These are phyloP conservation scores for Apistogramma diplotaenia DNA, from an alignment of 2,113 vertebrate genomes.

Conservation along the genomic window DNA sequence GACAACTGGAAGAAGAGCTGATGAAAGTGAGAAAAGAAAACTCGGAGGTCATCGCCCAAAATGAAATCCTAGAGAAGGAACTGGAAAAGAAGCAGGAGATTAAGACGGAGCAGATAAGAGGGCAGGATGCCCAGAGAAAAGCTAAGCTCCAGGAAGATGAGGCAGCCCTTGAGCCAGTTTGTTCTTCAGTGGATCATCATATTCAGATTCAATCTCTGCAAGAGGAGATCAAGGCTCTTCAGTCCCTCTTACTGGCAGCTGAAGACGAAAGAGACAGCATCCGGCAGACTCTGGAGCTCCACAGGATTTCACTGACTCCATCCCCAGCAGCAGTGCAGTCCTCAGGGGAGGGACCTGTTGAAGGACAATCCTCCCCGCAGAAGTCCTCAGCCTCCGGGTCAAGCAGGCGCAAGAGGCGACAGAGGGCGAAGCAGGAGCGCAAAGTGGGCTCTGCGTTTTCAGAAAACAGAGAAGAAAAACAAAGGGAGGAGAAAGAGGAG, in stretches of 20 bases:
- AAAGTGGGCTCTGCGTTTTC: conserved; percentile 35
- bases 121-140: conserved; percentile 19
- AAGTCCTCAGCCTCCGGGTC: conserved; percentile 32
- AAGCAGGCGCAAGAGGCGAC: conserved; percentile 79
- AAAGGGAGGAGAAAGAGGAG: conserved; percentile 61
- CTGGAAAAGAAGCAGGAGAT: conserved; percentile 37
- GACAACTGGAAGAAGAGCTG: conserved; percentile 78
- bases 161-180: conserved; percentile 21
- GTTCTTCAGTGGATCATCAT: conserved; percentile 56
- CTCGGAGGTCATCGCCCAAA: conserved; percentile 64
- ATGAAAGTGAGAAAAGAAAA: conserved; percentile 75
- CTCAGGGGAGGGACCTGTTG: conserved; percentile 55
- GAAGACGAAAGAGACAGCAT: conserved; percentile 56
- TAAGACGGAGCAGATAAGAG: conserved; percentile 17
- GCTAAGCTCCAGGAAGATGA: conserved; percentile 19
- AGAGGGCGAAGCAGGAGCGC: conserved; percentile 78
- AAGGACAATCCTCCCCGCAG: conserved; percentile 37
- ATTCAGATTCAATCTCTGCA: conserved; percentile 62
- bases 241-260: conserved; percentile 50
- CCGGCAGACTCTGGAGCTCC: conserved; percentile 44
- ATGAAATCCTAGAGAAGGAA: conserved; percentile 68
- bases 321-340: conserved; percentile 35
- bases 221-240: conserved; percentile 56
- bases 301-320: conserved; percentile 51
- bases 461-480: conserved; percentile 59